Evolutionary conservation across 2,113 vertebrate genomes (phyloP), one percentile per base, ranked within the genome.

Genomic region (Noturus placidus): DNA sequence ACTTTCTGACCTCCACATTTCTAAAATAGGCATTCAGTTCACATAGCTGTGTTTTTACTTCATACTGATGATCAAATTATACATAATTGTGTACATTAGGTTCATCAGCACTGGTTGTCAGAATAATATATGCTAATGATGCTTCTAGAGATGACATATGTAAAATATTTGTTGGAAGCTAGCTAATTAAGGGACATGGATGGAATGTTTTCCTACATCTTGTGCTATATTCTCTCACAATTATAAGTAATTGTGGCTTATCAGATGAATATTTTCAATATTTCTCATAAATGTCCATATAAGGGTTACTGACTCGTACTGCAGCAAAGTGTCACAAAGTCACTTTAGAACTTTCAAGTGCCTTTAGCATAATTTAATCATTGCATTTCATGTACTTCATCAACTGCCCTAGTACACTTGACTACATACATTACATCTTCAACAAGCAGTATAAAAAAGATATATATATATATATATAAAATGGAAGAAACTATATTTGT

Each of bases 21-120:
- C 79, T 59, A 59, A 81, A 81, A 20, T 22, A 59, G 20, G 19
- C 56, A 25, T 81, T 81, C 33, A 22, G 33, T 78, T 54, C 76
- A 52, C 78, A 57, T 15, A 78, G 42, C 76, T 52, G 22, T 78
- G 76, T 52, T 78, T 80, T 80, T 80, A 78, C 76, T 80, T 33
- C n/a, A 56, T 80, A 33, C n/a, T 80, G 17, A 80, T 57, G n/a
- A 57, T 33, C n/a, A 57, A 80, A 80, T 80, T 80, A 80, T 33
- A 80, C 30, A 50, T 19, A 50, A 54, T 80, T 80, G 57, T 35
- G 54, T 80, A 35, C 78, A 80, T 57, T 20, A 80, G 54, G 30
- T 30, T 35, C 52, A 57, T 57, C 17, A 35, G 52, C 15, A 57
- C 52, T 57, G 54, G 52, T 57, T 57, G 78, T 5, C n/a, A 57